Conservation (phyloP, 2,797 vertebrate species). For the Cyclopterus lumpus region DNA sequence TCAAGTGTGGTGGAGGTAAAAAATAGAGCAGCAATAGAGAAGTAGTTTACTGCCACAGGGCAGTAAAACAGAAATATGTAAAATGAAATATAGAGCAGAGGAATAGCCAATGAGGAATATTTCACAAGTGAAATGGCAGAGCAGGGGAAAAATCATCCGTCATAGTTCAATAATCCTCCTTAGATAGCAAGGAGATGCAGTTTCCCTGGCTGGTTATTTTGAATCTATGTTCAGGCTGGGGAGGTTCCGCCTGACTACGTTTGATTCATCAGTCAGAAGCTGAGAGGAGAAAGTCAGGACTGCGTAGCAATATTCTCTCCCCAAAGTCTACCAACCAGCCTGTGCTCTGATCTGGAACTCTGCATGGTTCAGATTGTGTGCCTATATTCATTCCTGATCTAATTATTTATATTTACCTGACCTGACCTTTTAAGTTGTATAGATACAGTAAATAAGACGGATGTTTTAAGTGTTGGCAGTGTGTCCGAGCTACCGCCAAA, state of each 20-base stretch:
- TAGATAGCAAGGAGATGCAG: conserved; percentile 35
- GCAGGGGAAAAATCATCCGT: conserved; percentile 7
- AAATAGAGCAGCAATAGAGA: conserved; percentile 15
- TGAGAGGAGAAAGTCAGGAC: conserved; percentile 43
- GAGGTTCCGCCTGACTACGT: conserved; percentile 59
- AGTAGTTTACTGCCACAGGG: conserved; percentile 12
- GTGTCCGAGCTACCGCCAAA: conserved; percentile 11
- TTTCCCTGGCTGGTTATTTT: conserved; percentile 53
- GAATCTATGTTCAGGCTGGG: conserved; percentile 54
- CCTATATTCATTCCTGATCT: conserved; percentile 18
- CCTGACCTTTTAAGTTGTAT: conserved; percentile 27
- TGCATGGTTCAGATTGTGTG: conserved; percentile 5
- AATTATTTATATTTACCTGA: conserved; percentile 45
- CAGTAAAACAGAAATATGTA: conserved; percentile 27
- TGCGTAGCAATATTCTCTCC: conserved; percentile 30
- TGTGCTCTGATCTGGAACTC: conserved; percentile 18
- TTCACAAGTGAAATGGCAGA: conserved; percentile 33
- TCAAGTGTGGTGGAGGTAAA: neutral
- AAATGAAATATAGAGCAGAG: conserved; percentile 31
- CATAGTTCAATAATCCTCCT: conserved; percentile 44
- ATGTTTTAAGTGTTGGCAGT: conserved; percentile 28
- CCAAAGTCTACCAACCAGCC: conserved; percentile 12
- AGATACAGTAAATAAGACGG: conserved; percentile 48
- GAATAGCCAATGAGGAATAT: conserved; percentile 36
- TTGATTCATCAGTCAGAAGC: conserved; percentile 60